Conservation (phyloP, 2,797 vertebrate genomes). For the Arctocebus calabarensis region DNA sequence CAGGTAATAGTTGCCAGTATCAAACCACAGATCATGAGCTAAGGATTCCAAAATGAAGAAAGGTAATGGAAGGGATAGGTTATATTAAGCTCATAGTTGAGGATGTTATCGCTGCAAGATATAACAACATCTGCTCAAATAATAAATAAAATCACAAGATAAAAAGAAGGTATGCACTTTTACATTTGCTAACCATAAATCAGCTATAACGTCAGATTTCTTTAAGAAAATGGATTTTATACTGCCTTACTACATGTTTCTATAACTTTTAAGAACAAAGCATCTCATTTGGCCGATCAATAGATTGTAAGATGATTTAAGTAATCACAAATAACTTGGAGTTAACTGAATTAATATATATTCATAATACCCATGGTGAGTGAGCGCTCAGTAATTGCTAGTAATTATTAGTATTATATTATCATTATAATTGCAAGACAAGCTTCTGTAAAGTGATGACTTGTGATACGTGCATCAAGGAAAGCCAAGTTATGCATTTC, state of each 20-base stretch:
- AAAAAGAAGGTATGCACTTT: constrained; percentile 27
- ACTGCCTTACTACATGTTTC: constrained; percentile 20
- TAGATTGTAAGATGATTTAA: constrained; percentile 20
- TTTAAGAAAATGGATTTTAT: constrained; percentile 43
- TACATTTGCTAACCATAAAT: constrained; percentile 44
- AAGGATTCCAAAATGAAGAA: constrained; percentile 35
- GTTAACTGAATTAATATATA: background rate
- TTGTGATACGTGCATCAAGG: background rate
- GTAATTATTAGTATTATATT: background rate
- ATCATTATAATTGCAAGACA: background rate
- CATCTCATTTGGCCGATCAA: background rate
- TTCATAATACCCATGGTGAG: background rate
- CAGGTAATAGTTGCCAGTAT: constrained; percentile 17
- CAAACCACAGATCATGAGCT: constrained; percentile 20
- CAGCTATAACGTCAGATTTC: constrained; percentile 32
- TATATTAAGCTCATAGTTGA: background rate
- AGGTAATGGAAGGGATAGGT: background rate
- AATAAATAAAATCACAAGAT: constrained; percentile 46
- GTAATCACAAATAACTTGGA: constrained; percentile 8
- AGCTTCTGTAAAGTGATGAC: constrained; percentile 34
- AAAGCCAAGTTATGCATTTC: constrained; percentile 12
- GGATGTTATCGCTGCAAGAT: constrained; percentile 18
- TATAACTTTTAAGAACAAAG: constrained; percentile 52
- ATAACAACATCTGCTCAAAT: constrained; percentile 35
- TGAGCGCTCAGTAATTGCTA: background rate